These are phyloP conservation scores for Eupelmus urozonus DNA, from an alignment of 2,888 invertebrate species.

Conservation along the genomic window DNA sequence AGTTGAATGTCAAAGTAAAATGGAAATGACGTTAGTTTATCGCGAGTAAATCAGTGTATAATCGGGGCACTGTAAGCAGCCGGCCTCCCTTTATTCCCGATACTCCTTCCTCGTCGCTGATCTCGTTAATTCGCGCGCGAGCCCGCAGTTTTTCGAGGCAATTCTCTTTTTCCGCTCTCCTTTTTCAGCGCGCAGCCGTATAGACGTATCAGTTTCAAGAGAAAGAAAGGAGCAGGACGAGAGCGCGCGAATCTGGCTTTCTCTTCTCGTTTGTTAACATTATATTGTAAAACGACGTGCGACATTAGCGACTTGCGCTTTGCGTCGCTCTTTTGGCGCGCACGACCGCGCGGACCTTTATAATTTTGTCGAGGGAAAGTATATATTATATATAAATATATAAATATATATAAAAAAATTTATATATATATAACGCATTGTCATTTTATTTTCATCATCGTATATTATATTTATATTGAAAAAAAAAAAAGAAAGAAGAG, in stretches of 20 bases:
- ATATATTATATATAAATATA: constrained; percentile 42
- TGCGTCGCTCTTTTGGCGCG: background rate
- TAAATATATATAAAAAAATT: constrained; percentile 38
- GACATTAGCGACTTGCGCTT: constrained; percentile 32
- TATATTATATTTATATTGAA: constrained; percentile 69
- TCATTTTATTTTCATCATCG: constrained; percentile 67
- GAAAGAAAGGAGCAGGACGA: constrained; percentile 7
- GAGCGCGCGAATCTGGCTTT: background rate
- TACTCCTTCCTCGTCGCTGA: background rate
- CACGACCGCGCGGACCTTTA: constrained; percentile 37
- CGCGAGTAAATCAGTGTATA: constrained; percentile 40
- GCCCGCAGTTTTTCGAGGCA: too few relatives aligned
- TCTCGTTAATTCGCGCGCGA: constrained; percentile 4
- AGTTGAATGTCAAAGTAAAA: constrained; percentile 5
- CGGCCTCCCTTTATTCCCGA: constrained; percentile 30
- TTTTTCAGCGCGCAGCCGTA: too few relatives aligned
- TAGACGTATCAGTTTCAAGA: background rate
- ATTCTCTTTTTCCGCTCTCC: background rate
- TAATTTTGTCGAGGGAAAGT: constrained; percentile 57
- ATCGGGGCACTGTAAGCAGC: constrained; percentile 43
- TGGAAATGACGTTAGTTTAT: constrained; percentile 38
- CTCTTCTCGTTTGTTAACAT: constrained; percentile 27
- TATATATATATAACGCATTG: constrained; percentile 62
- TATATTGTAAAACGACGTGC: constrained; percentile 12
- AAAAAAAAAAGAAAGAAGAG: constrained; percentile 58